A percentile compares a stretch with the other conserved stretches of the same genome.
Evolutionary conservation across 1,140 invertebrate species (phyloP).

Genomic region (Caerostris darwini): DNA sequence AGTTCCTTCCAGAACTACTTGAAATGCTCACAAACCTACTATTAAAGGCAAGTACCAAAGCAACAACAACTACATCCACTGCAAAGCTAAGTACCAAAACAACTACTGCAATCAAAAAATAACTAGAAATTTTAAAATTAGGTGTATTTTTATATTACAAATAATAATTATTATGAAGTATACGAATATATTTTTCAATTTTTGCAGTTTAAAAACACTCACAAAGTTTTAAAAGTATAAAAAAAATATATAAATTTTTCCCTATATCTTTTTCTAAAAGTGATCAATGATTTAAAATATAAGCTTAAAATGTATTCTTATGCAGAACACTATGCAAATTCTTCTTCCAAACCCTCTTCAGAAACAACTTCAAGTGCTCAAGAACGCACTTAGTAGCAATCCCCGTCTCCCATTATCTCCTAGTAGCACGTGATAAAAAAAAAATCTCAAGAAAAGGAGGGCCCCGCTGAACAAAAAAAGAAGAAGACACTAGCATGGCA

Average conservation of each 20-base stretch:
- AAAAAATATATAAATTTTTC: background rate
- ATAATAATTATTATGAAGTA: no score
- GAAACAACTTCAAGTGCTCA: conserved; percentile 19
- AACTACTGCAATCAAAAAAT: no score
- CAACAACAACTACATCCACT: no score
- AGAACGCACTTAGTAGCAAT: conserved; percentile 32
- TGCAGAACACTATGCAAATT: background rate
- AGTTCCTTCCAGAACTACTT: no score
- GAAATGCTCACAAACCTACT: no score
- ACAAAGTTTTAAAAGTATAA: background rate
- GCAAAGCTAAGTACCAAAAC: no score
- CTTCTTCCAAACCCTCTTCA: background rate
- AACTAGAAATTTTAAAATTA: no score
- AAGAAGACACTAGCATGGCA: background rate
- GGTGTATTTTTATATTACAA: no score
- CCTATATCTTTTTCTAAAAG: background rate
- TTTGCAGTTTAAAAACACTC: no score
- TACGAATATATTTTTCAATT: no score
- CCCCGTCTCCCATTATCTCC: conserved; percentile 40
- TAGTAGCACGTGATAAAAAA: conserved; percentile 6
- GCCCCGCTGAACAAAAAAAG: background rate
- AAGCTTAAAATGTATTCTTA: background rate
- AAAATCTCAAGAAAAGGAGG: background rate
- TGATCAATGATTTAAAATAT: background rate
- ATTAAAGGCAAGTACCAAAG: no score